A percentile compares a stretch with the other conserved stretches of the same genome.
phyloP scores from a whole-genome alignment of 2,113 vertebrate species.

The Lates calcarifer region DNA sequence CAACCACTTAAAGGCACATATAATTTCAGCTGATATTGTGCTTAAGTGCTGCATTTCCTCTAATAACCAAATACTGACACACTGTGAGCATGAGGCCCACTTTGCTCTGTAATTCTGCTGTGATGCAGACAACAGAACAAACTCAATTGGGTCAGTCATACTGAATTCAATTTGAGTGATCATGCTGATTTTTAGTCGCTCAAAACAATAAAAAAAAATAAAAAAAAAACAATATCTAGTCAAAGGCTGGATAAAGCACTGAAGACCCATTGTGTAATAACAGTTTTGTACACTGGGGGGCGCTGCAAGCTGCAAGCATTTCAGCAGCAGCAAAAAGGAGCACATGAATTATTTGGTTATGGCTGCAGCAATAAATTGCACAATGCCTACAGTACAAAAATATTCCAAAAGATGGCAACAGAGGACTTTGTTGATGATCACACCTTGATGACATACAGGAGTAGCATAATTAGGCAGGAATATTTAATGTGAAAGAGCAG shows the following conservation, averaged over 20 bases:
- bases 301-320: constrained; percentile 38
- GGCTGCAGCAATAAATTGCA: constrained; percentile 31
- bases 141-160: too few relatives aligned
- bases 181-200: not conserved
- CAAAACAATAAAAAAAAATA: not conserved
- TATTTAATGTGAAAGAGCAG: constrained; percentile 41
- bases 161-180: too few relatives aligned
- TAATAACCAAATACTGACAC: not conserved
- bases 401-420: constrained; percentile 75
- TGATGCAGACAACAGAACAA: too few relatives aligned
- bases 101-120: too few relatives aligned
- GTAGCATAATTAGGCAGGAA: constrained; percentile 30
- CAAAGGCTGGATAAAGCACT: not conserved
- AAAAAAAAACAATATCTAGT: too few relatives aligned
- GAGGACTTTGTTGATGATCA: constrained; percentile 22
- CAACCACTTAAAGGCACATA: not conserved
- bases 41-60: not conserved
- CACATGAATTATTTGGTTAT: not conserved
- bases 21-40: not conserved
- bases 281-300: constrained; percentile 36
- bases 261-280: not conserved
- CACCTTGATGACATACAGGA: not conserved
- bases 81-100: not conserved
- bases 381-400: constrained; percentile 37
- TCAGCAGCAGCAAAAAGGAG: not conserved